These are phyloP conservation scores for Saxicola maurus DNA, from an alignment of 2,797 vertebrate species.

Conservation along the genomic window DNA sequence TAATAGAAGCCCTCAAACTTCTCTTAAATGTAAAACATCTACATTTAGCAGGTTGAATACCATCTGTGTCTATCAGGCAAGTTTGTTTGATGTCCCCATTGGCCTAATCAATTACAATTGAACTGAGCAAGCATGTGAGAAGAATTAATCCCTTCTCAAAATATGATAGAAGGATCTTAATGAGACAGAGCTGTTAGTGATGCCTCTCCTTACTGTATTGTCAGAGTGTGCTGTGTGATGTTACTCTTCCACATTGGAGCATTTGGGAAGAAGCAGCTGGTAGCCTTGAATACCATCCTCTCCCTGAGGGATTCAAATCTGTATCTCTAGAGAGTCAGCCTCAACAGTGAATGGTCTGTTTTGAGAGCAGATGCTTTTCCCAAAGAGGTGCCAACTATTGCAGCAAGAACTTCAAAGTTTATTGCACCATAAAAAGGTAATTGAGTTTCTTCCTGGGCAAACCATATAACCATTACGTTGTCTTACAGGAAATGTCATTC, in stretches of 20 bases:
- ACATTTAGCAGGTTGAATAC: neutral
- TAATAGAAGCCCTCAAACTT: neutral
- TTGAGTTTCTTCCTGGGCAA: neutral
- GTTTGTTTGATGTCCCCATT: neutral
- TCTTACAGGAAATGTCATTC: neutral
- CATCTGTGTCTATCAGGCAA: neutral
- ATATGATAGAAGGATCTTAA: neutral
- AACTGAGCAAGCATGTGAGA: neutral
- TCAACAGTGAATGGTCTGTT: neutral
- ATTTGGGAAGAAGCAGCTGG: neutral
- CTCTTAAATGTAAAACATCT: neutral
- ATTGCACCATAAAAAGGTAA: constrained; percentile 15
- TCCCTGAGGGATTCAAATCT: neutral
- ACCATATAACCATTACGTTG: neutral
- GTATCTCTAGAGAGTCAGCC: neutral
- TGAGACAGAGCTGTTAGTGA: neutral
- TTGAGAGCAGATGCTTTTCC: constrained; percentile 3
- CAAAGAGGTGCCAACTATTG: neutral
- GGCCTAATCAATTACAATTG: neutral
- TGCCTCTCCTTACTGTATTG: neutral
- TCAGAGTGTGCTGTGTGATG: neutral
- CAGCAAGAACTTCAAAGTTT: constrained; percentile 7
- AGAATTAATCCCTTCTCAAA: neutral
- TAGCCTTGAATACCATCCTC: neutral
- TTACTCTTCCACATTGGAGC: neutral